These are phyloP conservation scores for Pantherophis vulpinus DNA, from an alignment of 2,797 vertebrate species.

Conservation along the genomic window DNA sequence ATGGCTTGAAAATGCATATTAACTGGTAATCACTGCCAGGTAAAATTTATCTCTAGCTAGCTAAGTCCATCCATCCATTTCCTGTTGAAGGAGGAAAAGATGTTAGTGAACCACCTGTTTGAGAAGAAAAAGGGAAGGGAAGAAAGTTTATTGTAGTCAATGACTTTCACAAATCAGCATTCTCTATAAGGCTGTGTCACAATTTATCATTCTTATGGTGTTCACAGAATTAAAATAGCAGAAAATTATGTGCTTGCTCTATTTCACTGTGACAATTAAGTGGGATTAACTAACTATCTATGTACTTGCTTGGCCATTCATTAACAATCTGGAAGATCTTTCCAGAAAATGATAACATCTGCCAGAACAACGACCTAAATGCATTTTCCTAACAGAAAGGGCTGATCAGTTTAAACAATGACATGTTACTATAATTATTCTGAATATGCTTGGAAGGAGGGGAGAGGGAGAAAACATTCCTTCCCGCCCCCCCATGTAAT, in stretches of 20 bases:
- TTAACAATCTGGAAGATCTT: slow-evolving; percentile 59
- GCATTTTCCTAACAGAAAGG: slow-evolving; percentile 49
- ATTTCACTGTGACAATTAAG: slow-evolving; percentile 62
- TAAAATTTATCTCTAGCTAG: not conserved
- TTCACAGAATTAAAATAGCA: slow-evolving; percentile 60
- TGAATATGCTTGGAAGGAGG: not conserved
- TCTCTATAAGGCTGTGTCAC: slow-evolving; percentile 34
- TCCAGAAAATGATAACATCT: slow-evolving; percentile 58
- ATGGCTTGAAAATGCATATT: slow-evolving; percentile 31
- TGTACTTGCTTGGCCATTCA: slow-evolving; percentile 54
- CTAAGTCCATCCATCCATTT: not conserved
- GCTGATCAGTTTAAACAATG: slow-evolving; percentile 43
- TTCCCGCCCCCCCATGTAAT: not conserved
- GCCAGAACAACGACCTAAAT: slow-evolving; percentile 56
- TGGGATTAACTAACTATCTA: slow-evolving; percentile 56
- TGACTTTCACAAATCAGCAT: slow-evolving; percentile 38
- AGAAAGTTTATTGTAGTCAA: slow-evolving; percentile 31
- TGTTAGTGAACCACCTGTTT: slow-evolving; percentile 38
- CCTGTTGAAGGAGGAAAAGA: slow-evolving; percentile 42
- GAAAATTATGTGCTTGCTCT: slow-evolving; percentile 59
- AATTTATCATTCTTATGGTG: slow-evolving; percentile 50
- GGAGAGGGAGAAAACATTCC: slow-evolving; percentile 22
- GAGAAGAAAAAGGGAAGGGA: slow-evolving; percentile 16
- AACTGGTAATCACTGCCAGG: slow-evolving; percentile 48
- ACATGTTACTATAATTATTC: slow-evolving; percentile 39